Conservation (phyloP, 2,113 vertebrate species). For the Jaculus jaculus region DNA sequence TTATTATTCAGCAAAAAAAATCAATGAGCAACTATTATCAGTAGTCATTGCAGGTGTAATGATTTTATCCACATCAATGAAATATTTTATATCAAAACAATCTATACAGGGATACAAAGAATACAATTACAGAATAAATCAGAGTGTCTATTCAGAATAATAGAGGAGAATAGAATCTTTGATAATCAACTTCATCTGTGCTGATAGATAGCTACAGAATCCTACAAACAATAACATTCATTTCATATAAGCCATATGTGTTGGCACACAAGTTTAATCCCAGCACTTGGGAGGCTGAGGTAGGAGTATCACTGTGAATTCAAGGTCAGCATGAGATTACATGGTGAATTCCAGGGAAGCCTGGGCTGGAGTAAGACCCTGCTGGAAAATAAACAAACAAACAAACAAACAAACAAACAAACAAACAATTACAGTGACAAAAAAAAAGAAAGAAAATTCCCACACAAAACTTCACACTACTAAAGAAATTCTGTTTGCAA, state of each 20-base stretch:
- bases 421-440: no score
- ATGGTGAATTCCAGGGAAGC: no score
- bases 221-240: not conserved
- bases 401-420: no score
- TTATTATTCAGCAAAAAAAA: not conserved
- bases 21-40: not conserved
- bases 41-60: not conserved
- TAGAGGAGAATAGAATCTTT: not conserved
- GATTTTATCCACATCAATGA: not conserved
- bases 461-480: not conserved
- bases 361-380: no score
- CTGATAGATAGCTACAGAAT: not conserved
- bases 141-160: not conserved
- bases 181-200: not conserved
- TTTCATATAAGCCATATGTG: no score
- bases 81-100: not conserved
- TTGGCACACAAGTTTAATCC: no score
- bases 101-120: not conserved
- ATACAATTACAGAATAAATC: slow-evolving; percentile 3
- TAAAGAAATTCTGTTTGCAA: not conserved
- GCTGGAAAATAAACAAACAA: no score
- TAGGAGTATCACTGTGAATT: no score
- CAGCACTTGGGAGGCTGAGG: no score
- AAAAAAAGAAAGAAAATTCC: no score
- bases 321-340: no score